Evolutionary conservation across 2,797 vertebrate genomes (phyloP).

Genomic region (Gymnopithys bicolor): DNA sequence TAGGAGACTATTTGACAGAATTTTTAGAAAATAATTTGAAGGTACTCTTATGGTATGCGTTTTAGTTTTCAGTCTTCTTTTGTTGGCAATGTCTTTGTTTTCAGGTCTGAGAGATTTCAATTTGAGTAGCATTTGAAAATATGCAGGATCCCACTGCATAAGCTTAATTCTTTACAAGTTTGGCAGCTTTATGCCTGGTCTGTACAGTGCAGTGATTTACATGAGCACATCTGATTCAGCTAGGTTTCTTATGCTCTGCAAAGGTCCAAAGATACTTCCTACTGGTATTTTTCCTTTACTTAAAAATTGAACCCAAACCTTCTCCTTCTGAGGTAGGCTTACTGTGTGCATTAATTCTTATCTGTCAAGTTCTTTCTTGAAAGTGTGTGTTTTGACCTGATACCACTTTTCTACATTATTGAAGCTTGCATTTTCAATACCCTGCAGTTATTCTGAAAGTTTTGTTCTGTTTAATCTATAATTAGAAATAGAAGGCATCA

Average conservation of each 20-base stretch:
- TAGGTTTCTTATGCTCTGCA: neutral
- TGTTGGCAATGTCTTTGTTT: neutral
- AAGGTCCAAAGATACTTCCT: neutral
- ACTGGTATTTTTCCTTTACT: neutral
- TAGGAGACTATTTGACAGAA: neutral
- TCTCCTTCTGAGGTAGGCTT: neutral
- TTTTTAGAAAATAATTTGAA: neutral
- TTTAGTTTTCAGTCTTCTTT: neutral
- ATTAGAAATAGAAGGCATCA: neutral
- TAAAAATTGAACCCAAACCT: neutral
- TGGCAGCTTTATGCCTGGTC: neutral
- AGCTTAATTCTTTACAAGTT: neutral
- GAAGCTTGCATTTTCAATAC: neutral
- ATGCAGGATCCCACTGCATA: neutral
- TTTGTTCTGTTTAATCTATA: conserved; percentile 11
- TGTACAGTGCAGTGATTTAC: neutral
- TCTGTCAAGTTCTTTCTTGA: neutral
- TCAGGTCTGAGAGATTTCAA: neutral
- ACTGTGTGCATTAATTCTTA: neutral
- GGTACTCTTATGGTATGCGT: fast-evolving
- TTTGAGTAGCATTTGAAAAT: neutral
- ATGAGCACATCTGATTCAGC: neutral
- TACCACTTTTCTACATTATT: neutral
- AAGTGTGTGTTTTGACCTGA: neutral
- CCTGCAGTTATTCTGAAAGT: neutral